These are phyloP conservation scores for Synodontis membranacea DNA, from an alignment of 2,113 vertebrate species.

Conservation along the genomic window DNA sequence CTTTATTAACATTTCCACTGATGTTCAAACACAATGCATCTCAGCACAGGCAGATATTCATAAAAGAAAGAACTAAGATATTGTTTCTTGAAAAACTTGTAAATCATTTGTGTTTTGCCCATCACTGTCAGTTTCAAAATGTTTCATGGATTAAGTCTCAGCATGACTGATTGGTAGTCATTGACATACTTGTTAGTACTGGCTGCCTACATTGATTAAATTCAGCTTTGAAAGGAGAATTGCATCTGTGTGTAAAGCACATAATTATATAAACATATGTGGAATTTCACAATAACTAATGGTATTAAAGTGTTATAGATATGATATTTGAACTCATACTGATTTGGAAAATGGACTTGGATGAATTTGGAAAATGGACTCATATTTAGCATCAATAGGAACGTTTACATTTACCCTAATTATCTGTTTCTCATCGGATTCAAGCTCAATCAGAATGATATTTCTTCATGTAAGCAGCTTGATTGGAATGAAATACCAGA, in stretches of 20 bases:
- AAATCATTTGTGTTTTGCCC: slow-evolving; percentile 12
- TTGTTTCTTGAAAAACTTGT: slow-evolving; percentile 9
- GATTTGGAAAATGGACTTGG: neutral
- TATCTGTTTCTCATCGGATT: no score
- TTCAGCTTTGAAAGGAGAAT: slow-evolving; percentile 15
- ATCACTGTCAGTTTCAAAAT: neutral
- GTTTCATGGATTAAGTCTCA: slow-evolving; percentile 7
- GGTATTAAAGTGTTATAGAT: neutral
- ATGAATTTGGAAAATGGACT: no score
- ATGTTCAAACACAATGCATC: no score
- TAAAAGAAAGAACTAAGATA: no score
- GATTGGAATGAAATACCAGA: no score
- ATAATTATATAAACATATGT: neutral
- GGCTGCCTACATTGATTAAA: slow-evolving; percentile 23
- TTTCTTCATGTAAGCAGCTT: no score
- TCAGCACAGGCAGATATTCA: no score
- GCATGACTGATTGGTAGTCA: slow-evolving; percentile 18
- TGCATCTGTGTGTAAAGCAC: neutral
- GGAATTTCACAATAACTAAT: neutral
- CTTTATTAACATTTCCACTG: no score
- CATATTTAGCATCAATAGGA: no score
- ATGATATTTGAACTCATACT: neutral
- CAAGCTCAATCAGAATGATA: no score
- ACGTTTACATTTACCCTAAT: no score
- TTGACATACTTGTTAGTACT: slow-evolving; percentile 24